Evolutionary conservation across 2,888 invertebrate species (phyloP).

Genomic region (Drosophila mettleri): DNA sequence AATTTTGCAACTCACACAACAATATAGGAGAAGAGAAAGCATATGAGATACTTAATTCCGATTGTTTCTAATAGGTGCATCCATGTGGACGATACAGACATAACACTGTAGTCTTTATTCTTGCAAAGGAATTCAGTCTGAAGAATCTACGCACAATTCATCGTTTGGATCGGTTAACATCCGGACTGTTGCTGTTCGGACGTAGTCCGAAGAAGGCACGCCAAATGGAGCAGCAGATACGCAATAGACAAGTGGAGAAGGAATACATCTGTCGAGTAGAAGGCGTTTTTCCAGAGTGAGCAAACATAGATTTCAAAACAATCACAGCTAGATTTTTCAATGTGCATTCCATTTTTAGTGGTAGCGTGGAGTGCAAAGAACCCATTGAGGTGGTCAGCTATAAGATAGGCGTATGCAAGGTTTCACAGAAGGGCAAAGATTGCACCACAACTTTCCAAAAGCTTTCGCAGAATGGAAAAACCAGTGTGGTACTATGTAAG

Average conservation of each 20-base stretch:
- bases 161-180: conserved; percentile 97
- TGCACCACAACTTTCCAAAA: conserved; percentile 96
- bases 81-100: conserved; percentile 99
- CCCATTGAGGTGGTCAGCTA: conserved; percentile 97
- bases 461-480: conserved; percentile 94
- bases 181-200: conserved; percentile 95
- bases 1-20: conserved; percentile 6
- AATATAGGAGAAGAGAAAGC: not conserved
- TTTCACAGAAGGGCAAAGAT: conserved; percentile 96
- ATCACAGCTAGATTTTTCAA: not conserved
- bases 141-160: conserved; percentile 97
- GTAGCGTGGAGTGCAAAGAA: conserved; percentile 93
- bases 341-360: conserved; percentile 86
- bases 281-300: conserved; percentile 96
- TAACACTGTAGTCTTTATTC: conserved; percentile 98
- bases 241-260: conserved; percentile 95
- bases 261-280: conserved; percentile 98
- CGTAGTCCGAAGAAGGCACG: conserved; percentile 96
- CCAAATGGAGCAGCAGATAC: conserved; percentile 97
- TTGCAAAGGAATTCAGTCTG: conserved; percentile 97
- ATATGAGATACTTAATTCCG: not conserved
- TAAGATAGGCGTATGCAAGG: conserved; percentile 98
- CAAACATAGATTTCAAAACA: not conserved
- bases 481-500: conserved; percentile 96
- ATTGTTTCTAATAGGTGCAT: conserved; percentile 89